phyloP scores from a whole-genome alignment of 2,797 vertebrate species.

The Lerista edwardsae region DNA sequence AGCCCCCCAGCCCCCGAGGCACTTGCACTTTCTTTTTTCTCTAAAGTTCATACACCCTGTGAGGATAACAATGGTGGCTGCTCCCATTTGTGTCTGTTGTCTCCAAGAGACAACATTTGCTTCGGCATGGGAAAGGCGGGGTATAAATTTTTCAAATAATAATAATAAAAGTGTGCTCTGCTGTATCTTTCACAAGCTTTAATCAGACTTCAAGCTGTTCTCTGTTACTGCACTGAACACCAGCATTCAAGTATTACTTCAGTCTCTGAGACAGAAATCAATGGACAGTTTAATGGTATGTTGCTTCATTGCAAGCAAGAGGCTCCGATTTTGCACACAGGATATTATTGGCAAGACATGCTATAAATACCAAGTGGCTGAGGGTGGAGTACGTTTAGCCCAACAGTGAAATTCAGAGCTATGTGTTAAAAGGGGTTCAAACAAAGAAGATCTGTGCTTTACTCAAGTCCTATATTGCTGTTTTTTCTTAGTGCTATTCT shows the following conservation, averaged over 20 bases:
- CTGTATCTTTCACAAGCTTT: not conserved
- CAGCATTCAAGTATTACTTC: no score
- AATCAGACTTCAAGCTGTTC: not conserved
- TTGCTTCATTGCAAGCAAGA: not conserved
- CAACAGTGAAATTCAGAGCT: no score
- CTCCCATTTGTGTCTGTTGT: conserved; percentile 94
- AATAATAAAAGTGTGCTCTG: not conserved
- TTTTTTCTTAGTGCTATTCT: not conserved
- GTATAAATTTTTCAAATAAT: no score
- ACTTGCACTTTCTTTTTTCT: conserved; percentile 27
- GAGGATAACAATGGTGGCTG: conserved; percentile 90
- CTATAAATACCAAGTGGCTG: not conserved
- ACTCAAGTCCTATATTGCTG: not conserved
- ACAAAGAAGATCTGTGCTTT: not conserved
- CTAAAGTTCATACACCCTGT: conserved; percentile 88
- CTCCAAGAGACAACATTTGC: conserved; percentile 86
- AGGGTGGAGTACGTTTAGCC: not conserved
- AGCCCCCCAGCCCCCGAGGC: no score
- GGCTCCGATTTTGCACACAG: not conserved
- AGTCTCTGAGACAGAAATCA: not conserved
- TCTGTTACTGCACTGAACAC: not conserved
- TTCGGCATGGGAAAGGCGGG: no score
- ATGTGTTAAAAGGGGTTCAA: not conserved
- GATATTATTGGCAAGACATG: not conserved
- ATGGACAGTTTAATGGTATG: not conserved